Conservation (phyloP, 2,888 invertebrate species). For the Neoascia interrupta region DNA sequence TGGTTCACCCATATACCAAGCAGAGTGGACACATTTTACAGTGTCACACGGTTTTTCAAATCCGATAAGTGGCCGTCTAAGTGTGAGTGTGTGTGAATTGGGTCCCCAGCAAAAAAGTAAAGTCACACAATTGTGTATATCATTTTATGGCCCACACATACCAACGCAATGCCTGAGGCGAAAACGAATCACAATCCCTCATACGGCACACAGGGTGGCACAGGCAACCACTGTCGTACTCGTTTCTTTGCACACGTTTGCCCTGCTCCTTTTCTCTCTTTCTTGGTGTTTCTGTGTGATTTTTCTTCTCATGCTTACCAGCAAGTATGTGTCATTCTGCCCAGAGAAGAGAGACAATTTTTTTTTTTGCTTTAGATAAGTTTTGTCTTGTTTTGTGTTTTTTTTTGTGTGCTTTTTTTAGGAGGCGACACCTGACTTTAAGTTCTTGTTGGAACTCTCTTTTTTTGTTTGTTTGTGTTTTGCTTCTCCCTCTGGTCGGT, state of each 20-base stretch:
- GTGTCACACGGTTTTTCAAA: slow-evolving; percentile 72
- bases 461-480: slow-evolving; percentile 9
- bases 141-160: slow-evolving; percentile 37
- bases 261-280: slow-evolving; percentile 52
- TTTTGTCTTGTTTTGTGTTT: not conserved
- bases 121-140: not conserved
- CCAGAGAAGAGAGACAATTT: slow-evolving; percentile 57
- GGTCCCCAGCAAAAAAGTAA: too few relatives aligned
- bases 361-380: slow-evolving; percentile 30
- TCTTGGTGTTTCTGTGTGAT: slow-evolving; percentile 21
- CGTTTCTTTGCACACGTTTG: slow-evolving; percentile 55
- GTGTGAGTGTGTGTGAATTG: slow-evolving; percentile 22
- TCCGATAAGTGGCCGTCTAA: slow-evolving; percentile 55
- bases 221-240: slow-evolving; percentile 44
- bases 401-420: slow-evolving; percentile 23
- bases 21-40: slow-evolving; percentile 71
- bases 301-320: slow-evolving; percentile 9
- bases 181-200: slow-evolving; percentile 69
- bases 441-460: slow-evolving; percentile 65
- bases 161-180: slow-evolving; percentile 47
- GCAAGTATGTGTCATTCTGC: slow-evolving; percentile 53
- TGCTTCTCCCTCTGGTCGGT: slow-evolving; percentile 6
- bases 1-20: slow-evolving; percentile 43
- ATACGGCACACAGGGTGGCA: slow-evolving; percentile 68
- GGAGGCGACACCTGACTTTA: slow-evolving; percentile 69